Base-by-base conservation (phyloP, 2,113 vertebrate species). In the Talpa occidentalis region DNA sequence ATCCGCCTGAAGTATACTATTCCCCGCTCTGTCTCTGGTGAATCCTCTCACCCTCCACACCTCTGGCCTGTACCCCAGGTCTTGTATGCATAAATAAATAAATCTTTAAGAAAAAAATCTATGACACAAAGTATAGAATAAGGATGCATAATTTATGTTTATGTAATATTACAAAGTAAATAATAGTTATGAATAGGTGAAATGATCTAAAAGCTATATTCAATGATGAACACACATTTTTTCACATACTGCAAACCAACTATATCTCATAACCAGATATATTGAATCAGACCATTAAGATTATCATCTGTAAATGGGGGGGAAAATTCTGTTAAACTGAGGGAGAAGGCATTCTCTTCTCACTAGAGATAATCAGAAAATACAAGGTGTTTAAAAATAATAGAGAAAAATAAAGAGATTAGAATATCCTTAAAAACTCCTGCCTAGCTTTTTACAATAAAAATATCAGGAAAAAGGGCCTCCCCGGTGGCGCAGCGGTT, bases 281-380 rank as follows among this genome's bases (percentile, higher is more conserved):
- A 44, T 82, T 87, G 66, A 54, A 52, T 5, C 17, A 88, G 32
- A 52, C 5, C 54, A 42, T 77, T 78, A 88, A 95, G 44, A 72
- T 26, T 37, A 14, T 59, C 54, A 52, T 85, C 52, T 76, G 28
- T 49, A 82, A 95, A 81, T 24, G 81, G 2, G 6, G 64, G 91
- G 94, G 86, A 52, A 86, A 90, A 60, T 49, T 80, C 67, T 37
- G 49, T 69, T 49, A 90, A n/a, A 59, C 28, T 32, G 32, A 91
- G n/a, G 44, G 11, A 78, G 32, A 88, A 90, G 69, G 26, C 47
- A 88, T 14, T 59, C 16, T 37, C 32, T 92, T 83, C 54, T 16
- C 32, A 72, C 60, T 35, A 78, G 47, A 78, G 47, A 88, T 32
- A 72, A 90, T 30, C 44, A 80, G 28, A 66, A 84, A 82, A 40